phyloP scores from a whole-genome alignment of 2,888 invertebrate species.

The Eupithecia pulchellata region DNA sequence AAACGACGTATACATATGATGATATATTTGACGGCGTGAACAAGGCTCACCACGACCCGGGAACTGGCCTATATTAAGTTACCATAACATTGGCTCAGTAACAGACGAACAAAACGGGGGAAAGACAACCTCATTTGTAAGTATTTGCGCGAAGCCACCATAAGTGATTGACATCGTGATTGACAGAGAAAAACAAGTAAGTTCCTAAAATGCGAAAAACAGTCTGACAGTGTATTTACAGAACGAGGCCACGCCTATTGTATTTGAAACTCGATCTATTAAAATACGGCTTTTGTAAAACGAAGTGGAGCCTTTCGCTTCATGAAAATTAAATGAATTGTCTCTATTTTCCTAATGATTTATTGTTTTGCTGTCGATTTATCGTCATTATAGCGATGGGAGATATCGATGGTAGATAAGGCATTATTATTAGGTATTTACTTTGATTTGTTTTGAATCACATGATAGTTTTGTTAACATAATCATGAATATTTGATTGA shows the following conservation, averaged over 20 bases:
- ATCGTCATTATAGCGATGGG: not conserved
- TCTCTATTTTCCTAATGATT: slow-evolving; percentile 2
- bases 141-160: slow-evolving; percentile 3
- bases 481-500: too few relatives aligned
- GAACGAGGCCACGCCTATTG: not conserved
- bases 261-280: slow-evolving; percentile 5
- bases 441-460: not conserved
- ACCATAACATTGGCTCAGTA: not conserved
- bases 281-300: not conserved
- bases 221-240: not conserved
- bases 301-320: not conserved
- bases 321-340: not conserved
- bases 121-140: not conserved
- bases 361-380: not conserved
- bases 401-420: not conserved
- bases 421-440: not conserved
- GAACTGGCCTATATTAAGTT: not conserved
- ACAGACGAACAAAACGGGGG: not conserved
- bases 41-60: not conserved
- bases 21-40: not conserved
- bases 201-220: not conserved
- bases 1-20: not conserved
- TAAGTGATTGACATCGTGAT: not conserved
- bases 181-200: slow-evolving; percentile 4
- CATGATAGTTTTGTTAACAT: not conserved